phyloP scores from a whole-genome alignment of 2,113 vertebrate genomes.

The Alosa alosa region DNA sequence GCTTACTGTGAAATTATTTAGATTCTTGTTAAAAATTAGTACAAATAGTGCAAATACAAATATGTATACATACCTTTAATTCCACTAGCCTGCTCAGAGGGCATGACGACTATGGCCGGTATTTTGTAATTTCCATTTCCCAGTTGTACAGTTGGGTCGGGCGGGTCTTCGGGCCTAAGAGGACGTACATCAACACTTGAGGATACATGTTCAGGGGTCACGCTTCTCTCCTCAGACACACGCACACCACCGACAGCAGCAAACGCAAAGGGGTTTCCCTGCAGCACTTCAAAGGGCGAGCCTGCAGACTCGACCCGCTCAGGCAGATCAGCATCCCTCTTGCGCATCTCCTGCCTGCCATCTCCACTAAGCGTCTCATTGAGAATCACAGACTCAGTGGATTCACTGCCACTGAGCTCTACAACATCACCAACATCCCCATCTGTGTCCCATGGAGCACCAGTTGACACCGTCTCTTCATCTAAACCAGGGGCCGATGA shows the following conservation, averaged over 20 bases:
- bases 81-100: constrained; percentile 17
- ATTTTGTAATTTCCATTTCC: not conserved
- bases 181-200: constrained; percentile 35
- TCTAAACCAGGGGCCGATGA: not conserved
- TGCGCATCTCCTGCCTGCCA: not conserved
- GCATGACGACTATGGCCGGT: constrained; percentile 43
- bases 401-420: not conserved
- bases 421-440: not conserved
- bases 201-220: constrained; percentile 27
- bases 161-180: constrained; percentile 11
- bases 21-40: not conserved
- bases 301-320: not conserved
- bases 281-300: not conserved
- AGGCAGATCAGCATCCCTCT: not conserved
- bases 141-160: constrained; percentile 17
- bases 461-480: not conserved
- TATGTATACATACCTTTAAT: constrained; percentile 27
- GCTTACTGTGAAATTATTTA: not conserved
- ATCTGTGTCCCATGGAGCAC: not conserved
- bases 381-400: not conserved
- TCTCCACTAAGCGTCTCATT: not conserved
- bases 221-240: not conserved
- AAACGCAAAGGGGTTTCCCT: not conserved
- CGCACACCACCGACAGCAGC: not conserved
- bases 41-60: not conserved